Percentiles rank a stretch among this genome's conserved stretches.
Conservation (phyloP, 2,888 invertebrate species). For the Tenodera sinensis region DNA sequence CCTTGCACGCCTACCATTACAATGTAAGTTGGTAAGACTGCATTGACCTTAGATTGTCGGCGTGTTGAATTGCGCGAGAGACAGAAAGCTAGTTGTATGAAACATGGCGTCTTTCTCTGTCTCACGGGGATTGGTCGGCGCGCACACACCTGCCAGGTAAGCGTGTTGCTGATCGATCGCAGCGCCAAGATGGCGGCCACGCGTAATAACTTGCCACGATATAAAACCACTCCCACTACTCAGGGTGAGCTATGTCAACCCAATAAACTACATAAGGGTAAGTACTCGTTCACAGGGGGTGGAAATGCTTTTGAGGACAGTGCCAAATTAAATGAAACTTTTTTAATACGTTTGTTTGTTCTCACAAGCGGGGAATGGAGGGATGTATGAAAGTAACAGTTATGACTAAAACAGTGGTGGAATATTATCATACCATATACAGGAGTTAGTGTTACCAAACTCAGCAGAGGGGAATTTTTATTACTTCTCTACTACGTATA, state of each 20-base stretch:
- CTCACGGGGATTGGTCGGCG: neutral
- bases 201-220: neutral
- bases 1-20: no score
- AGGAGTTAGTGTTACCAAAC: no score
- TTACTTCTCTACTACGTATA: no score
- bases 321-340: neutral
- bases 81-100: neutral
- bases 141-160: neutral
- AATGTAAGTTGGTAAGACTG: no score
- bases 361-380: neutral
- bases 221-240: neutral
- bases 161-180: neutral
- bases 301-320: neutral
- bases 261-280: neutral
- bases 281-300: neutral
- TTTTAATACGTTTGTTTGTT: neutral
- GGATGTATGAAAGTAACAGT: neutral
- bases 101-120: conserved; percentile 1
- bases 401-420: neutral
- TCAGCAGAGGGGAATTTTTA: no score
- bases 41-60: no score
- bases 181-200: neutral
- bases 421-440: no score
- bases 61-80: no score
- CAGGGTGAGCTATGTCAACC: no score